Percentiles rank a stretch among this genome's conserved stretches.
Conservation (phyloP, 2,113 vertebrate genomes). For the Poeciliopsis occidentalis region DNA sequence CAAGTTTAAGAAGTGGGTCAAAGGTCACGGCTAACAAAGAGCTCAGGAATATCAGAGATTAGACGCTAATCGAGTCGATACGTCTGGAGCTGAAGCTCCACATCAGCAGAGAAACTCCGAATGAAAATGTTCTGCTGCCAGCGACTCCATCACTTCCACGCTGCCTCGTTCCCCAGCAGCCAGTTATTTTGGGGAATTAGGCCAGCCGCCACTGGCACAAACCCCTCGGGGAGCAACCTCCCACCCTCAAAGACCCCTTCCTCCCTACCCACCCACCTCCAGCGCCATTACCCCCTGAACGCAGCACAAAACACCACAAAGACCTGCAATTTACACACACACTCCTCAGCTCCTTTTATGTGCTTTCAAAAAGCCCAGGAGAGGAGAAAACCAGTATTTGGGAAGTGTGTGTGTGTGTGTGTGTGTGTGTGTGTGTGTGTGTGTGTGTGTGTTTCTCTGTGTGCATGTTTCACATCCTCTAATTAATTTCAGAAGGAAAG, state of each 20-base stretch:
- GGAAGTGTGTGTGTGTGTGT: conserved; percentile 11
- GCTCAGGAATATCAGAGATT: not conserved
- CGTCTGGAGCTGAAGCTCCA: not conserved
- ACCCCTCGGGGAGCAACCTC: conserved; percentile 44
- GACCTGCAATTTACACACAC: conserved; percentile 22
- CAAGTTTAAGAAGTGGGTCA: conserved; percentile 1
- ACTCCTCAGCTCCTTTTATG: conserved; percentile 41
- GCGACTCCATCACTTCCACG: conserved; percentile 13
- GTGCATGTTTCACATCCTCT: conserved; percentile 47
- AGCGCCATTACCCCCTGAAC: conserved; percentile 11
- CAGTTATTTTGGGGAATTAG: conserved; percentile 69
- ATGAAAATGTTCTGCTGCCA: not conserved
- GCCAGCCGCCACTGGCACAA: conserved; percentile 51
- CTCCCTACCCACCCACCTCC: conserved; percentile 16
- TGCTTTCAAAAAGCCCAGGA: conserved; percentile 55
- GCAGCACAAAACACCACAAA: conserved; percentile 13
- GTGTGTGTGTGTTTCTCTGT: not conserved
- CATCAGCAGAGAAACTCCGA: conserved; percentile 1
- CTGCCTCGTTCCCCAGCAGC: conserved; percentile 43
- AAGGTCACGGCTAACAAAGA: conserved; percentile 8
- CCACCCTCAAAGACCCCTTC: conserved; percentile 9
- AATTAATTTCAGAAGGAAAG: conserved; percentile 71
- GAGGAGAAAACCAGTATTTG: conserved; percentile 63
- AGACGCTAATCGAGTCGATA: not conserved
- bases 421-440: too few relatives aligned